Base-by-base conservation (phyloP, 2,113 vertebrate genomes). In the Elaphurus davidianus region DNA sequence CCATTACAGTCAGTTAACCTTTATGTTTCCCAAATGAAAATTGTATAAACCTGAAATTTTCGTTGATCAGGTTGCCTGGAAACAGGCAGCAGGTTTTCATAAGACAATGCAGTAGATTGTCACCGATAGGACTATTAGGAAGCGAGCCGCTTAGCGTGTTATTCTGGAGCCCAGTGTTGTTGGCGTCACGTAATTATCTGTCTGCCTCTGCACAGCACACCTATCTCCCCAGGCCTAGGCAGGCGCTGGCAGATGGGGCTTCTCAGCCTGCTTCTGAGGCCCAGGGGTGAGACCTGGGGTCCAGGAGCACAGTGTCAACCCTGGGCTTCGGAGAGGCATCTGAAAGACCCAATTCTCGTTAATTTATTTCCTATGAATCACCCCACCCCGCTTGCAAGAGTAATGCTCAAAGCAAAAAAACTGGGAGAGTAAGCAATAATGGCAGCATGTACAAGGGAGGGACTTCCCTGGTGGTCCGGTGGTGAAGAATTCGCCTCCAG, bases 1-100 rank as follows among this genome's bases (percentile, higher is more conserved):
- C 98, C 90, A 98, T 99, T 99, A 98, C 98, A 98, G 98, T 97
- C 98, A 97, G 99, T 99, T 99, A 99, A 99, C 99, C 99, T 99
- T 98, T 98, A 96, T 98, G 98, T 98, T 99, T 97, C 98, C 99
- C 98, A 98, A 99, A 98, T 99, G 99, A 99, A 98, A 99, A 98
- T 98, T 98, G 98, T 98, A 98, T 98, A 99, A 99, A 99, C 98
- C 98, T 98, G 99, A 98, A 98, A 98, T 98, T 99, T 99, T 97
- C 82, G 1, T 98, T 98, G 98, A 98, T 98, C 76, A 40, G 95
- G 98, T 99, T 99, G 99, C 99, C 94, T 99, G 98, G 99, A 98
- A 99, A 99, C 98, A 87, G 98, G 98, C 93, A 36, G 98, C 97
- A 67, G 98, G 98, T 98, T 99, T 98, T 98, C 85, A 23, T 98